Base-by-base conservation (phyloP, 2,113 vertebrate genomes). In the Phoxinus phoxinus region DNA sequence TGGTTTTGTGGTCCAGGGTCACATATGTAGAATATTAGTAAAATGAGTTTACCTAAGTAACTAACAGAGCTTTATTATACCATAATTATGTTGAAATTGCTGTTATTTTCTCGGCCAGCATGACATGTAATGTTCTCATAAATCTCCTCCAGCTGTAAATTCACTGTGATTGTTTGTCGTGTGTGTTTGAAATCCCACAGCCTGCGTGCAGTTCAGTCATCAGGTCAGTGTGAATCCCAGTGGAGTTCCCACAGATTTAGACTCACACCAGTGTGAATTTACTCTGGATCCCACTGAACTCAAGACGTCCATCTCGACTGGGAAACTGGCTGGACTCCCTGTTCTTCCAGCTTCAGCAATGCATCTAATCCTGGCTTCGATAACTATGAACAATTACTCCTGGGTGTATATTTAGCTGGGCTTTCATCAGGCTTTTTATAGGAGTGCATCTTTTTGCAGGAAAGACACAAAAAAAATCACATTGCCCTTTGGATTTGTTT, bases 101-200 rank as follows among this genome's bases (percentile, higher is more conserved):
- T 35, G 12, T 69, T 37, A 1, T 69, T 69, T 69, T 32, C 10
- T 1, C 9, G 17, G 19, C 32, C 32, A 41, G 9, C 32, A 69
- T 21, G 67, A 58, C 19, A 37, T 78, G 21, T 11, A 37, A 10
- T 63, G 35, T 7, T 30, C 21, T 79, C 12, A 25, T 80, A 44
- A 80, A 80, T 80, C 77, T 5, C 35, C 35, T 27, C 9, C 32
- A 27, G 58, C 56, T 41, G 35, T 79, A 79, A 61, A 79, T 61
- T 61, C 37, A 19, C 35, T 63, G 37, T 44, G 35, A 44, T 80
- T 61, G 32, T 61, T 61, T 80, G 1, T 10, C 58, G 44, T 25
- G 37, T 44, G 23, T 58, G 56, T 80, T 27, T 44, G 35, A 80
- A 79, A 61, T 79, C 30, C 32, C 21, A 3, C 75, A 15, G 51